Evolutionary conservation across 2,888 invertebrate genomes (phyloP), one percentile per base, ranked within the genome.

Genomic region (Diplolepis rosae): DNA sequence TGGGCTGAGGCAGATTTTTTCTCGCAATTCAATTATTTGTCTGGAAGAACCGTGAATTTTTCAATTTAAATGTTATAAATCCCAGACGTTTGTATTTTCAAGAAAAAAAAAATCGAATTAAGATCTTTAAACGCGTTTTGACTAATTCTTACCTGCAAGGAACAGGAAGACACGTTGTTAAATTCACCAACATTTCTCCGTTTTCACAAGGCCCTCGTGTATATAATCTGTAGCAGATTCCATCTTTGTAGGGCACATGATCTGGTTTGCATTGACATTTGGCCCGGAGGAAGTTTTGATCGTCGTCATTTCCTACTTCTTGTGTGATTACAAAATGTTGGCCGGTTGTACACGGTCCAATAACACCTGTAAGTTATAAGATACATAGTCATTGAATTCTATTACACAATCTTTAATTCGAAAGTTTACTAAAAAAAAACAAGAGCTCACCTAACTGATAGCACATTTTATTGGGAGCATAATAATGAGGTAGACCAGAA

Each of bases 131-230:
- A 6, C 6, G 18, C 7, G 15, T 18, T 18, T 18, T 45, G 6
- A 7, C 2, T 6, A 2, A 45, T 15, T 45, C 32, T 61, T 18
- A 61, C 56, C 56, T 92, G 81, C 96, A 96, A 0, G 95, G 95
- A 70, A 95, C 92, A 79, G 91, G 89, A 1, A 91, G 88, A 82
- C 96, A 96, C 2, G 91, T 89, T 0, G 94, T 94, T 0, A 92
- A 91, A 78, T 94, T 92, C 0, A 93, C 87, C 22, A 95, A 91
- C 90, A 95, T 94, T 82, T 94, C 91, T 30, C 93, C 92, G 15
- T 89, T 83, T 0, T 89, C 90, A 83, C 96, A 96, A 0, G 96
- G 96, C 0, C 96, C 96, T 75, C 93, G 91, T 0, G 96, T 96
- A 84, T 94, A 95, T 0, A 94, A 91, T 15, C 95, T 90, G 88